Evolutionary conservation across 1,140 invertebrate species (phyloP).

Genomic region (Bombus impatiens): DNA sequence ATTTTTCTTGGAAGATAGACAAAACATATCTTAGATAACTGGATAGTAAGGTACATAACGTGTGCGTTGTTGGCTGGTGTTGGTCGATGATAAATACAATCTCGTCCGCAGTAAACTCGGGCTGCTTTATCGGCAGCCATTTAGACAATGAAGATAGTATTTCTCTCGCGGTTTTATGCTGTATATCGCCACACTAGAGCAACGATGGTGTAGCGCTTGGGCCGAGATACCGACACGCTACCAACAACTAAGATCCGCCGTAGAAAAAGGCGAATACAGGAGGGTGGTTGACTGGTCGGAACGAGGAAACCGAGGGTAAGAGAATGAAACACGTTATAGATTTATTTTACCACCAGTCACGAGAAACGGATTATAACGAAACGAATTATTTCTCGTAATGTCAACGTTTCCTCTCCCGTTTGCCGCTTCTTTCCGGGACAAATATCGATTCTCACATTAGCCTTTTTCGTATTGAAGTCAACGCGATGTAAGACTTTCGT

Average conservation of each 20-base stretch:
- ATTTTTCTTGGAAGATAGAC: conserved; percentile 64
- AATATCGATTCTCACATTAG: background rate
- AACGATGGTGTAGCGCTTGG: conserved; percentile 57
- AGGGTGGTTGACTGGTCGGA: conserved; percentile 35
- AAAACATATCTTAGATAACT: conserved; percentile 69
- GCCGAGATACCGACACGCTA: conserved; percentile 70
- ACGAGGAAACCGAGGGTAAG: conserved; percentile 26
- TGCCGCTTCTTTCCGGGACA: background rate
- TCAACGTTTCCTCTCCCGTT: conserved; percentile 8
- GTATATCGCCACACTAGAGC: conserved; percentile 70
- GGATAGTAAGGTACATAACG: conserved; percentile 65
- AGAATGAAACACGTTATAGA: conserved; percentile 59
- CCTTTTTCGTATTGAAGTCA: background rate
- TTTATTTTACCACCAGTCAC: conserved; percentile 69
- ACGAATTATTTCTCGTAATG: conserved; percentile 56
- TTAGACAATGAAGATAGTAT: conserved; percentile 81
- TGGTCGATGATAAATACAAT: conserved; percentile 78
- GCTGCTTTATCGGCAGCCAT: conserved; percentile 78
- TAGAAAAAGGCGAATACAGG: conserved; percentile 53
- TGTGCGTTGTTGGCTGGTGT: conserved; percentile 60
- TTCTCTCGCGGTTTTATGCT: conserved; percentile 77
- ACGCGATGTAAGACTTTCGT: conserved; percentile 1
- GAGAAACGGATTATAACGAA: conserved; percentile 68
- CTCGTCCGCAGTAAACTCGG: conserved; percentile 74
- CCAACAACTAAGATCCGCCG: conserved; percentile 68